Conservation (phyloP, 2,113 vertebrate genomes). For the Vireo altiloquus region DNA sequence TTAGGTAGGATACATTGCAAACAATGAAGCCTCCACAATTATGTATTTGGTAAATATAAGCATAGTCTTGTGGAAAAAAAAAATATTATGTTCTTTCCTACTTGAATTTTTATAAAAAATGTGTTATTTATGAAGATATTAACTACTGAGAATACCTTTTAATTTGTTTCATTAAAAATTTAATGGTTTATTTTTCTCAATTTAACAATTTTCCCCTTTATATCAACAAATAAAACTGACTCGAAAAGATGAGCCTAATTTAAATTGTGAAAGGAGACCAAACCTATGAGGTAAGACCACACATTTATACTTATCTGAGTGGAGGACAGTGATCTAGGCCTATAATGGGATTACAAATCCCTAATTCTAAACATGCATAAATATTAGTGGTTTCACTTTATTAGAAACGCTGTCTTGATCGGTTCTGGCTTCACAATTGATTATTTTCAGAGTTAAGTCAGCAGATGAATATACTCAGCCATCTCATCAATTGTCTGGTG, state of each 20-base stretch:
- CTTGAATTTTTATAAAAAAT: neutral
- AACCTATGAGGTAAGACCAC: neutral
- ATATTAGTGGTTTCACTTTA: conserved; percentile 41
- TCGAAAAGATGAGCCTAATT: neutral
- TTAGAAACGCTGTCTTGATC: neutral
- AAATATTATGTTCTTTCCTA: neutral
- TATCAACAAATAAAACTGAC: neutral
- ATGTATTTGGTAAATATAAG: neutral
- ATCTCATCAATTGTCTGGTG: neutral
- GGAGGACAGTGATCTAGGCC: neutral
- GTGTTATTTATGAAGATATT: neutral
- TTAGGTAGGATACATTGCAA: neutral
- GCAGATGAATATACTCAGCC: neutral
- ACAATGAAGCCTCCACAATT: neutral
- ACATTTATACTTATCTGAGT: neutral
- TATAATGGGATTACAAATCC: conserved; percentile 14
- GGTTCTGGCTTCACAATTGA: neutral
- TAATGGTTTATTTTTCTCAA: neutral
- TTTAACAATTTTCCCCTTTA: neutral
- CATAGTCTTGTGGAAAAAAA: neutral
- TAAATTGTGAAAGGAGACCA: neutral
- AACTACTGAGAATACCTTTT: neutral
- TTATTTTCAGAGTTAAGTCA: conserved; percentile 2
- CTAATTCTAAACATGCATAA: conserved; percentile 35
- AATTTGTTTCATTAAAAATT: neutral